Evolutionary conservation across 1,140 invertebrate genomes (phyloP), one percentile per base, ranked within the genome.

Genomic region (Anthonomus grandis): DNA sequence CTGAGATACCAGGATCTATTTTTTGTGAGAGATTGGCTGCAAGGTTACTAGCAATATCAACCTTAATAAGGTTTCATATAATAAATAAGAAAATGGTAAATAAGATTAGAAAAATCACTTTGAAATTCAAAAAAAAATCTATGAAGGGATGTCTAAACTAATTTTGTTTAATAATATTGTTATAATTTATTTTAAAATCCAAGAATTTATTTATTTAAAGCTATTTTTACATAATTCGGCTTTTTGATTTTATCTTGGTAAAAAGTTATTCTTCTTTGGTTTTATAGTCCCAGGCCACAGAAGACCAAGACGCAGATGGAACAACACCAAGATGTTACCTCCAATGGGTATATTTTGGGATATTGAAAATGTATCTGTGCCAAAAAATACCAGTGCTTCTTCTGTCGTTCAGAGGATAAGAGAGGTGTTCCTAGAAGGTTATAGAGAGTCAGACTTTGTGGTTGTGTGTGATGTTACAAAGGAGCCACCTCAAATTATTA

Each of bases 291-390:
- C n/a, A n/a, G n/a, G n/a, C n/a, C n/a, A 38, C 45, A 50, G 23
- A 49, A 58, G 27, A 34, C 36, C 54, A 39, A 39, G 37, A 45
- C 46, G 47, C 56, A 62, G 19, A 49, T 25, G 39, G 50, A 46
- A 50, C 48, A 53, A 34, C 19, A 49, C 15, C n/a, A 74, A 68
- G 17, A 74, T 70, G 60, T 62, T 85, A 41, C 82, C 83, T 42
- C 88, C 90, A 1, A 86, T 94, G 69, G 91, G 90, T 46, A 89
- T 95, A 41, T 95, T 93, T 75, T 95, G 91, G 91, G 91, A 95
- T 71, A 95, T 95, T 68, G 91, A 95, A 79, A 95, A 93, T 70
- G 91, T 89, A 74, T 82, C 84, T 71, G 86, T 95, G 27, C 90
- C 91, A 5, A 85, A 85, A 70, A 85, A 84, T 47, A 86, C 86